These are phyloP conservation scores for Luidia sarsii DNA, from an alignment of 53 echinoderm and acorn worm genomes.

Conservation along the genomic window DNA sequence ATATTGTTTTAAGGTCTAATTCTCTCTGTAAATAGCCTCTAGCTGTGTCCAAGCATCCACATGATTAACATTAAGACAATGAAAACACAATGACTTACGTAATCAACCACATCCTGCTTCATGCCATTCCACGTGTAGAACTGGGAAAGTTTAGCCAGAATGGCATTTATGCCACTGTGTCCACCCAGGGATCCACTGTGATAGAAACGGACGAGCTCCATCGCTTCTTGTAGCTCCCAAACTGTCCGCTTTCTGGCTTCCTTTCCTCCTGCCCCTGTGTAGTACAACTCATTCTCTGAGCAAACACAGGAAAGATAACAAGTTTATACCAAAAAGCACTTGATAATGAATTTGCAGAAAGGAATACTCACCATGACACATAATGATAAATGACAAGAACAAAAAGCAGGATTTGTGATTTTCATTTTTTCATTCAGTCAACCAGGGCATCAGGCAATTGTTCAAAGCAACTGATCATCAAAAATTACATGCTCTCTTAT, in stretches of 20 bases:
- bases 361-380: too few species aligned
- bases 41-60: neutral
- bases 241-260: neutral
- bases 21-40: too few species aligned
- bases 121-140: conserved; percentile 19
- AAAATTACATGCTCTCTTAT: too few species aligned
- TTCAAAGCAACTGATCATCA: too few species aligned
- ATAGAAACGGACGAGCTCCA: neutral
- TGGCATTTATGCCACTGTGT: neutral
- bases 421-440: too few species aligned
- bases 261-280: neutral
- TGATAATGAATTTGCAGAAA: too few species aligned
- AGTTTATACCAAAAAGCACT: too few species aligned
- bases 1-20: neutral
- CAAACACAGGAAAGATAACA: neutral
- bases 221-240: neutral
- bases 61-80: neutral
- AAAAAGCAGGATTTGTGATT: too few species aligned
- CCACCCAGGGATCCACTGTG: neutral
- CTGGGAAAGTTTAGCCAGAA: conserved; percentile 4
- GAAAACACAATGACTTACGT: neutral
- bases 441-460: too few species aligned
- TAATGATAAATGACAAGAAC: too few species aligned
- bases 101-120: neutral
- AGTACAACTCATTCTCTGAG: neutral